These are phyloP conservation scores for Pimephales promelas DNA, from an alignment of 2,113 vertebrate species.

Conservation along the genomic window DNA sequence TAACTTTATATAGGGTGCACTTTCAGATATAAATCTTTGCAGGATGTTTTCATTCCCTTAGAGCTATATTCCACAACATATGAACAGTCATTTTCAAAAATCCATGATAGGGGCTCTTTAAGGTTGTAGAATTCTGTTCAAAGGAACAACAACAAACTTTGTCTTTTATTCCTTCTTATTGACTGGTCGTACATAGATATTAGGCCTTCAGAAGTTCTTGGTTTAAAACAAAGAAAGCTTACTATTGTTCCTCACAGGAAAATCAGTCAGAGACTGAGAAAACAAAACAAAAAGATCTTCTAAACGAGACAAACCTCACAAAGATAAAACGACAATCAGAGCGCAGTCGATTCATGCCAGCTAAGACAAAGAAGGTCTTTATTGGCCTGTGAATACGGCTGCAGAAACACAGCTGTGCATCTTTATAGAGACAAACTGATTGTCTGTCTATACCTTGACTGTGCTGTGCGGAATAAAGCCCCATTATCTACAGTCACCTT, in stretches of 20 bases:
- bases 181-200: constrained; percentile 29
- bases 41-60: too few relatives aligned
- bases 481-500: constrained; percentile 72
- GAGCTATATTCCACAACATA: too few relatives aligned
- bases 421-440: constrained; percentile 70
- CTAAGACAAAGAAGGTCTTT: constrained; percentile 73
- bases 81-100: too few relatives aligned
- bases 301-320: constrained; percentile 61
- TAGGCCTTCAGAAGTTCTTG: constrained; percentile 30
- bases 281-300: constrained; percentile 61
- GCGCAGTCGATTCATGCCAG: constrained; percentile 58
- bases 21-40: too few relatives aligned
- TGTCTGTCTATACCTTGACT: constrained; percentile 73
- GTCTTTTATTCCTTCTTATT: constrained; percentile 34
- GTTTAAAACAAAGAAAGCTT: constrained; percentile 41
- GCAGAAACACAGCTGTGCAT: constrained; percentile 69
- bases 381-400: constrained; percentile 68
- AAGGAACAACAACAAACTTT: constrained; percentile 22
- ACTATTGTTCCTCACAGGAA: constrained; percentile 57
- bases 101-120: too few relatives aligned
- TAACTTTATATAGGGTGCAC: too few relatives aligned
- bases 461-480: constrained; percentile 68
- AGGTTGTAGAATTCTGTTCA: constrained; percentile 24
- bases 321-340: constrained; percentile 65
- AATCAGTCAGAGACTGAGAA: constrained; percentile 50